Evolutionary conservation across 1,140 invertebrate genomes (phyloP), one percentile per base, ranked within the genome.

Genomic region (Temnothorax longispinosus): DNA sequence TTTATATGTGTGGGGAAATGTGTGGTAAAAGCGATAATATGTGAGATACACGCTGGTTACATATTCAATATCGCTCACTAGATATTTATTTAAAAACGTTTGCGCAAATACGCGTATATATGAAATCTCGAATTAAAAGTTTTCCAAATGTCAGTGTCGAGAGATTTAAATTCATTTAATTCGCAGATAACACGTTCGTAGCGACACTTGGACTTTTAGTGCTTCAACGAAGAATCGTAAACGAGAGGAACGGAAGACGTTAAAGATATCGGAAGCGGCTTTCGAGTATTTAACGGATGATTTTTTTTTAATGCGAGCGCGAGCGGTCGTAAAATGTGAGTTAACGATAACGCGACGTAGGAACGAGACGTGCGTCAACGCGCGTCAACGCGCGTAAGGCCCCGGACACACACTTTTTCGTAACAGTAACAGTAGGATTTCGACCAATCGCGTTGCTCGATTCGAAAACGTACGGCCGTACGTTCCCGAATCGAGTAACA

Each of bases 221-320:
- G 27, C 13, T 21, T 67, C 60, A 38, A 11, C 13, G 75, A 65
- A 32, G 5, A 52, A 13, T 71, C 64, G 78, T 71, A 81, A 81
- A 81, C 50, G 78, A 54, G 11, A 13, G 32, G 32, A 67, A 54
- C 47, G 62, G 47, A 69, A 54, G 47, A 44, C 21, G 11, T 56
- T 71, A 54, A 38, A 44, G 65, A 81, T 44, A 81, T 81, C 47
- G 65, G 56, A 54, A 81, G n/a, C 64, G 47, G 47, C 15, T 81
- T 71, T 58, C 52, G 52, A 69, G 15, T 56, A 56, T 69, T 69
- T 71, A 65, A 44, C 38, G 35, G 27, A 56, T 54, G 50, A 41
- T 78, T 47, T 69, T 27, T 44, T 67, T 67, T 72, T 32, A 74
- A 32, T 41, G 21, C 52, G 18, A 44, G 27, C 67, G 27, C 54